These are phyloP conservation scores for Piprites chloris DNA, from an alignment of 2,113 vertebrate genomes.

Conservation along the genomic window DNA sequence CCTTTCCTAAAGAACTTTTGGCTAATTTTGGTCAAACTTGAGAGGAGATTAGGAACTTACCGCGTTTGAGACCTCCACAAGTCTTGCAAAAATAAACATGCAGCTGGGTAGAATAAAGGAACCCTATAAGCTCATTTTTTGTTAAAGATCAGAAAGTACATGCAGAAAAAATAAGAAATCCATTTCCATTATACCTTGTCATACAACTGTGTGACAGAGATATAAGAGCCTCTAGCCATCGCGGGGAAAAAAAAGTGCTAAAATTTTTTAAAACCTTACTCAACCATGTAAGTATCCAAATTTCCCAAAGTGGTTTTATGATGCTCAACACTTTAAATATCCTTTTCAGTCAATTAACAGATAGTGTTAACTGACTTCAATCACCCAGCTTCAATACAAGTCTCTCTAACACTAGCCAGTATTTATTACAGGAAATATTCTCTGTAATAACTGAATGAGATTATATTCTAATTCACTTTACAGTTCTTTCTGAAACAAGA, in stretches of 20 bases:
- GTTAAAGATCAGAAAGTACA: background rate
- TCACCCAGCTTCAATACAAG: background rate
- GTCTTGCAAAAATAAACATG: background rate
- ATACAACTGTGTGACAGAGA: background rate
- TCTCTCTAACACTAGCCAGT: background rate
- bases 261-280: background rate
- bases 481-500: background rate
- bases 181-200: background rate
- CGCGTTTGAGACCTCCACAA: background rate
- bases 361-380: background rate
- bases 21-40: background rate
- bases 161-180: background rate
- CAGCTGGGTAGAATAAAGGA: background rate
- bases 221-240: background rate
- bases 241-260: background rate
- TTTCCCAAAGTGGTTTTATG: background rate
- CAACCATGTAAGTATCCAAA: background rate
- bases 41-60: background rate
- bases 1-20: background rate
- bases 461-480: background rate
- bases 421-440: background rate
- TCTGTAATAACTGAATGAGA: background rate
- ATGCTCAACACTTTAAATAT: background rate
- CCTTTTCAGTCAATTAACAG: background rate
- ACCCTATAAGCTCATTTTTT: background rate